Evolutionary conservation across 2,113 vertebrate genomes (phyloP).

Genomic region (Rostratula benghalensis): DNA sequence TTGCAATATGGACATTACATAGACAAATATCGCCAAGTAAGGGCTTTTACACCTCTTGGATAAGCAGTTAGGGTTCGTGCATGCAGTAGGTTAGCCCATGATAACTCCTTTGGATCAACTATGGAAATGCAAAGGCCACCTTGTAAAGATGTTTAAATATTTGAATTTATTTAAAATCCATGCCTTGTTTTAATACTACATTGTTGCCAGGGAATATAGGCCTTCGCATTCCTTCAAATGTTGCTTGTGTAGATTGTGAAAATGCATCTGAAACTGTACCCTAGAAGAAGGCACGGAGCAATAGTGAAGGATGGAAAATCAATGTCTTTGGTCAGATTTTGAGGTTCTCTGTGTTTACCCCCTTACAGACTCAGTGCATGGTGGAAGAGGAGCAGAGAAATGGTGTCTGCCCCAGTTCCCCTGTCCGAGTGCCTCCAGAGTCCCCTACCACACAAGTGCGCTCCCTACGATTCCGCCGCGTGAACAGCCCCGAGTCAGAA

Average conservation of each 20-base stretch:
- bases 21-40: not conserved
- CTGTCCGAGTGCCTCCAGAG: slow-evolving; percentile 84
- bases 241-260: not conserved
- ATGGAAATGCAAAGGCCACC: not conserved
- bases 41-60: not conserved
- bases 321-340: not conserved
- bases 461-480: slow-evolving; percentile 86
- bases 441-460: slow-evolving; percentile 87
- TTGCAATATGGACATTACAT: not conserved
- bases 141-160: not conserved
- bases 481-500: slow-evolving; percentile 93
- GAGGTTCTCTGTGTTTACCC: not conserved
- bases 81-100: not conserved
- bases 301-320: not conserved
- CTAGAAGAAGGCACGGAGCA: not conserved
- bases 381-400: slow-evolving; percentile 90
- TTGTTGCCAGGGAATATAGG: not conserved
- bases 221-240: not conserved
- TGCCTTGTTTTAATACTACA: not conserved
- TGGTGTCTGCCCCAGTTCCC: slow-evolving; percentile 85
- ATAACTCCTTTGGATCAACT: not conserved
- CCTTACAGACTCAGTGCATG: slow-evolving; percentile 80
- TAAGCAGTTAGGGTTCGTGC: not conserved
- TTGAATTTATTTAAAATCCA: not conserved
- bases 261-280: not conserved